phyloP scores from a whole-genome alignment of 1,140 invertebrate species.

The Trichonephila clavipes region DNA sequence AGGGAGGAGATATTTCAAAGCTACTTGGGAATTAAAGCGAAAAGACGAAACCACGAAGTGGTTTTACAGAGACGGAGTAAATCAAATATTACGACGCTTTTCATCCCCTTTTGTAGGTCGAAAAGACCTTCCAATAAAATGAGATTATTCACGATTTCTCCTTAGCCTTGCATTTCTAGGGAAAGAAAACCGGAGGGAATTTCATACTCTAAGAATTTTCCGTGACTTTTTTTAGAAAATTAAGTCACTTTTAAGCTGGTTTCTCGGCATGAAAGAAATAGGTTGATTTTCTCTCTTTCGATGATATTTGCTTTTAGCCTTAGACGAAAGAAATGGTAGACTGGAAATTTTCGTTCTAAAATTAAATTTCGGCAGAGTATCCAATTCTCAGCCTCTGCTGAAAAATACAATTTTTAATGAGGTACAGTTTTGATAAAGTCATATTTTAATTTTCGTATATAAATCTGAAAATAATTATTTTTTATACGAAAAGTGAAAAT shows the following conservation, averaged over 20 bases:
- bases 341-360: too few species aligned
- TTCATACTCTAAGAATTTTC: conserved; percentile 51
- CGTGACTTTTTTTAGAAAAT: conserved; percentile 17
- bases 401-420: too few species aligned
- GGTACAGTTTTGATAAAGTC: too few species aligned
- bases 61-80: conserved; percentile 9
- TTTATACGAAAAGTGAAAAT: too few species aligned
- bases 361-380: too few species aligned
- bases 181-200: conserved; percentile 19
- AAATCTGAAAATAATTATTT: too few species aligned
- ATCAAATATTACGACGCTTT: conserved; percentile 31
- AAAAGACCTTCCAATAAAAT: conserved; percentile 47
- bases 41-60: not conserved
- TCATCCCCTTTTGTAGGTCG: conserved; percentile 4
- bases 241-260: conserved; percentile 34
- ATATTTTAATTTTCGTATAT: too few species aligned
- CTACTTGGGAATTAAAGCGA: not conserved
- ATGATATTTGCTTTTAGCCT: not conserved
- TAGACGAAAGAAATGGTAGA: too few species aligned
- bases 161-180: not conserved
- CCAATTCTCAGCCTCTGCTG: too few species aligned
- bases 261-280: not conserved
- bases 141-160: conserved; percentile 18
- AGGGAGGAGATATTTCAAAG: not conserved
- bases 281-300: not conserved